phyloP scores from a whole-genome alignment of 2,113 vertebrate species.

The Hemichromis elongatus region DNA sequence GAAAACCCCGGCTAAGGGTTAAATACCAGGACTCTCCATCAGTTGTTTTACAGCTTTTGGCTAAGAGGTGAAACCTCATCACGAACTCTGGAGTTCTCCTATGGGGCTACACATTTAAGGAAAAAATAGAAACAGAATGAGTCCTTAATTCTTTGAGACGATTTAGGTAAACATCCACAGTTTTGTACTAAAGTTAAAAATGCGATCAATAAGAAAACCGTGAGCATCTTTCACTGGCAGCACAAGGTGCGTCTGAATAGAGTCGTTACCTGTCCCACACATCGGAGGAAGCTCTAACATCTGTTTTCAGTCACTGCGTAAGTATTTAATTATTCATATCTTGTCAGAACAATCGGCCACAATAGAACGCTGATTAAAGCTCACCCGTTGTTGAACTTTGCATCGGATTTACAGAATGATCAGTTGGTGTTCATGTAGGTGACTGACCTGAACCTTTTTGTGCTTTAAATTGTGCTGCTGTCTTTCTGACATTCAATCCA shows the following conservation, averaged over 20 bases:
- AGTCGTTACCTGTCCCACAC: not conserved
- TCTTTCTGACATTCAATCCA: not conserved
- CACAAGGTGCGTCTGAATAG: not conserved
- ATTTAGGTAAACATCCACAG: not conserved
- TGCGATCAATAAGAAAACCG: not conserved
- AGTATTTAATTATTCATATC: not conserved
- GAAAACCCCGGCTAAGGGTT: not conserved
- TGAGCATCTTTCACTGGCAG: not conserved
- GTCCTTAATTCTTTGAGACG: not conserved
- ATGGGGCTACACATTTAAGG: not conserved
- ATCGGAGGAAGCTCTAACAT: not conserved
- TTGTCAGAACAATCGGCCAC: not conserved
- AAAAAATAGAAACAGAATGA: not conserved
- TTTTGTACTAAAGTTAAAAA: not conserved
- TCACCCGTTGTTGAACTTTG: not conserved
- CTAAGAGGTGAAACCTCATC: too few species aligned
- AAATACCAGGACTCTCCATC: not conserved
- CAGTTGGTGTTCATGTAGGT: not conserved
- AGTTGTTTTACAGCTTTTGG: too few species aligned
- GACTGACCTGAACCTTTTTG: not conserved
- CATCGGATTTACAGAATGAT: not conserved
- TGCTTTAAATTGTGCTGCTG: not conserved
- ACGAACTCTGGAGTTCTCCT: not conserved
- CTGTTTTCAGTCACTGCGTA: not conserved
- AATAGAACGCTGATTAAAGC: constrained; percentile 27